Evolutionary conservation across 2,797 vertebrate genomes (phyloP).

Genomic region (Anguilla marmorata): DNA sequence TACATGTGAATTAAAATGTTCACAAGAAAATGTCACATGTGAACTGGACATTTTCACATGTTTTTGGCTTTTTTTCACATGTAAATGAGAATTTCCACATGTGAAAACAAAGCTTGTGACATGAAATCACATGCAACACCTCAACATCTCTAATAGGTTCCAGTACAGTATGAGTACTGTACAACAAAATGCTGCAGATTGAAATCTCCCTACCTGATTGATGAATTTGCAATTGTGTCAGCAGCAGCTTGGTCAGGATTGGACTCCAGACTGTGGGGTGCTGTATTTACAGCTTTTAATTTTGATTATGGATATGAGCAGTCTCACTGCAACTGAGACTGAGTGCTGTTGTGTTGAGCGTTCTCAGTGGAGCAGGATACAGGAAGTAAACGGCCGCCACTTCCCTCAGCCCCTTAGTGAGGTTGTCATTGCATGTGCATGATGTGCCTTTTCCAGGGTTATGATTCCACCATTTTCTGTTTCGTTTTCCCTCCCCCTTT

Average conservation of each 20-base stretch:
- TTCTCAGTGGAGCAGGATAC: background rate
- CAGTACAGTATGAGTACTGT: background rate
- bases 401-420: slow-evolving; percentile 25
- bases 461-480: slow-evolving; percentile 11
- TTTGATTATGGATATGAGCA: no score
- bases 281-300: no score
- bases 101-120: no score
- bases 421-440: slow-evolving; percentile 21
- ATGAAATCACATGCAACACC: background rate
- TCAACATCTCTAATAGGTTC: background rate
- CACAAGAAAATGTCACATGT: no score
- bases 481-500: background rate
- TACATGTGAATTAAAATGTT: no score
- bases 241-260: background rate
- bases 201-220: background rate
- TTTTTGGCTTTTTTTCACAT: no score
- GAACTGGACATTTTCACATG: no score
- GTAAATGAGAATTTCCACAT: no score
- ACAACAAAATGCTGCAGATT: background rate
- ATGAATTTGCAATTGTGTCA: background rate
- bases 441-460: background rate
- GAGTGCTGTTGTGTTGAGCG: background rate
- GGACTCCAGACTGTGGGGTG: background rate
- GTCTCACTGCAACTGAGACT: background rate
- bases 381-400: slow-evolving; percentile 22